Percentiles rank a stretch among this genome's conserved stretches.
Evolutionary conservation across 2,797 vertebrate species (phyloP).

Genomic region (Intellagama lesueurii): DNA sequence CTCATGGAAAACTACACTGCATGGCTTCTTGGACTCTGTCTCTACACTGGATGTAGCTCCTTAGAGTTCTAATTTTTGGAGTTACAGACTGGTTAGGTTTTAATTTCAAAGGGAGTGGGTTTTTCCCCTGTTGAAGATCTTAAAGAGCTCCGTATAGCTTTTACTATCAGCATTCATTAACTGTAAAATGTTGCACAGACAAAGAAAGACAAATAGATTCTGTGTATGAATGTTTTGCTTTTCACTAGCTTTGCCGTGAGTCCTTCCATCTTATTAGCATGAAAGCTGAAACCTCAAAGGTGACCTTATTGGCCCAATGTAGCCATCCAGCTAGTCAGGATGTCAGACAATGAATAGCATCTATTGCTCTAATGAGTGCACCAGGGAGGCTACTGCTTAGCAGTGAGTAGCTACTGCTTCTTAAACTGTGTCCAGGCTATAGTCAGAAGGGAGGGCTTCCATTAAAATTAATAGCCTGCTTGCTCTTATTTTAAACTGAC

Average conservation of each 20-base stretch:
- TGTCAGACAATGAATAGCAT: conserved; percentile 55
- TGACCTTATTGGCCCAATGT: conserved; percentile 53
- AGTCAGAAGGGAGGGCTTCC: conserved; percentile 65
- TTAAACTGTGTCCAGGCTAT: conserved; percentile 48
- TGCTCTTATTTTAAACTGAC: conserved; percentile 58
- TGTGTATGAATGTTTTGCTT: conserved; percentile 11
- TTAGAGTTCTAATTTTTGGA: background rate
- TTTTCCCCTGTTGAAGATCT: background rate
- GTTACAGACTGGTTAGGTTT: conserved; percentile 2
- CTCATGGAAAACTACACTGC: background rate
- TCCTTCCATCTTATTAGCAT: conserved; percentile 42
- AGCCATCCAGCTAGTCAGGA: conserved; percentile 40
- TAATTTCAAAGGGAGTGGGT: background rate
- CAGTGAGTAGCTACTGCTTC: conserved; percentile 51
- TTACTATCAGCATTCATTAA: background rate
- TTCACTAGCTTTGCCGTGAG: conserved; percentile 29
- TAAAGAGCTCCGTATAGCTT: conserved; percentile 13
- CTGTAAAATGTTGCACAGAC: background rate
- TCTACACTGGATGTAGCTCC: background rate
- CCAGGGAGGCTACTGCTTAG: conserved; percentile 50
- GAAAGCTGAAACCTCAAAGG: conserved; percentile 39
- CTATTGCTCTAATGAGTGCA: conserved; percentile 63
- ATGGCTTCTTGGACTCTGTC: background rate
- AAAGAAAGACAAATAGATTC: conserved; percentile 13
- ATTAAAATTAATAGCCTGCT: conserved; percentile 75